phyloP scores from a whole-genome alignment of 64 coral and sea anemone species.

The Platygyra sinensis region DNA sequence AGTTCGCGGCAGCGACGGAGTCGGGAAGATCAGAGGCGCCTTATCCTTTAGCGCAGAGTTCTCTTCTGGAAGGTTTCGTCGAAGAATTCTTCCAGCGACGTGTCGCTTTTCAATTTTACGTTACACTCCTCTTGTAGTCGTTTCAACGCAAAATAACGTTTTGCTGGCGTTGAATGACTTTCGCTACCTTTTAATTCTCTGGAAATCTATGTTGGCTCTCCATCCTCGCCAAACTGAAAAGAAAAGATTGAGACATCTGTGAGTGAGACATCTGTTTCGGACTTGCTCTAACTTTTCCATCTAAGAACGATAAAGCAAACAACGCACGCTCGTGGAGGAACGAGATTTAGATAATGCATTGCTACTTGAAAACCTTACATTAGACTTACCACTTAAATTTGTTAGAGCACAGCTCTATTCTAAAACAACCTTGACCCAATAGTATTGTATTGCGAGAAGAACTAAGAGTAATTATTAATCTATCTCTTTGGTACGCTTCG shows the following conservation, averaged over 20 bases:
- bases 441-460: too few relatives aligned
- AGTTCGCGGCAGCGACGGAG: background rate
- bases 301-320: slow-evolving; percentile 10
- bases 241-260: background rate
- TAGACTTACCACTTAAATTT: too few relatives aligned
- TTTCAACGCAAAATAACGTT: background rate
- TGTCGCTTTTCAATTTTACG: too few relatives aligned
- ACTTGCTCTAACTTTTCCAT: slow-evolving; percentile 51
- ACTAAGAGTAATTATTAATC: too few relatives aligned
- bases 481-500: too few relatives aligned
- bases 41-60: background rate
- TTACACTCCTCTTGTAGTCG: too few relatives aligned
- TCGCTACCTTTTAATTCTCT: background rate
- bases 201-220: slow-evolving; percentile 18
- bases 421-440: too few relatives aligned
- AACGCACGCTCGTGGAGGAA: background rate
- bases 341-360: too few relatives aligned
- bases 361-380: too few relatives aligned
- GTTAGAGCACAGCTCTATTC: too few relatives aligned
- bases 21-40: too few relatives aligned
- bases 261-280: slow-evolving; percentile 22
- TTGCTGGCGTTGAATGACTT: slow-evolving; percentile 13
- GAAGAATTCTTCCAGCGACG: background rate
- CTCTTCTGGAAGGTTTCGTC: background rate
- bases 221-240: slow-evolving; percentile 33